These are phyloP conservation scores for Rhagonycha fulva DNA, from an alignment of 2,888 invertebrate species.

Conservation along the genomic window DNA sequence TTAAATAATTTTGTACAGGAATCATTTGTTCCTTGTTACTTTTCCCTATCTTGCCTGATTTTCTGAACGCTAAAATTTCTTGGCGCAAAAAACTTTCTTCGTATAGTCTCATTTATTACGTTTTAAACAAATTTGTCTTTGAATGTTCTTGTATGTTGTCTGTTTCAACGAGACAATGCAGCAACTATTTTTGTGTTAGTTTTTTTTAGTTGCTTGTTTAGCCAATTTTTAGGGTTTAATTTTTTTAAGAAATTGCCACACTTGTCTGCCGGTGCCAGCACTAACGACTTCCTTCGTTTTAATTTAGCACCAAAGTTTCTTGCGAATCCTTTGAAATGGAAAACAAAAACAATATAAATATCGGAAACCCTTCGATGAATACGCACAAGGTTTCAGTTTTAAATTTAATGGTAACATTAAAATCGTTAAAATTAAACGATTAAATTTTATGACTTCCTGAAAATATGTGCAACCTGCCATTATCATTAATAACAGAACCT, in stretches of 20 bases:
- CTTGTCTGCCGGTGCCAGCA: not conserved
- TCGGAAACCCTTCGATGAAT: not conserved
- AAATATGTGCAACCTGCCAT: not conserved
- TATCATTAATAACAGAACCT: not conserved
- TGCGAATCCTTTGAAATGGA: not conserved
- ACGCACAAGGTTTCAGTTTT: not conserved
- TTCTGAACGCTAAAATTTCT: not conserved
- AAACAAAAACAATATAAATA: not conserved
- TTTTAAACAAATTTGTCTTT: not conserved
- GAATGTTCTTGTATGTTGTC: not conserved
- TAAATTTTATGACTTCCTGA: not conserved
- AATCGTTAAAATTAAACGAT: not conserved
- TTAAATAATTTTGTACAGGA: not conserved
- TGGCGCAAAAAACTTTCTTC: not conserved
- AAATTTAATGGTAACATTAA: not conserved
- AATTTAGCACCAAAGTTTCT: not conserved
- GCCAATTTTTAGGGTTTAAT: not conserved
- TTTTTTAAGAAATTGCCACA: not conserved
- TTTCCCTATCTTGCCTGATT: not conserved
- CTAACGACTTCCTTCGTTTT: not conserved
- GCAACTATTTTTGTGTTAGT: not conserved
- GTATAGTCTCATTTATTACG: not conserved
- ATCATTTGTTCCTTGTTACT: not conserved
- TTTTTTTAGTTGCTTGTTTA: not conserved
- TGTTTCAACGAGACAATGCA: not conserved